Evolutionary conservation across 2,888 invertebrate species (phyloP).

Genomic region (Cantharis rufa): DNA sequence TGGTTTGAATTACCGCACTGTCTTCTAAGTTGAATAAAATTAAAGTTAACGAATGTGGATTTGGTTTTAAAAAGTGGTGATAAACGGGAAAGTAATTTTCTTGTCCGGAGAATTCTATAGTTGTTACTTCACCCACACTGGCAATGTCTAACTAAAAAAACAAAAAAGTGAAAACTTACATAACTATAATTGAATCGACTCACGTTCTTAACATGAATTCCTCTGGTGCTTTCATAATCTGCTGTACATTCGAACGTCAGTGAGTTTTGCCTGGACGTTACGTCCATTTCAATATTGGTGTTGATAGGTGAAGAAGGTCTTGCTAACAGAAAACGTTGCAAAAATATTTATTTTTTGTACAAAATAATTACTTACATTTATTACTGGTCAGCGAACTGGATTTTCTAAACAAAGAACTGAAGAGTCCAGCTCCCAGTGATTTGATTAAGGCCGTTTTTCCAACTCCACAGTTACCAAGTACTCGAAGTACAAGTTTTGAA

Average conservation of each 20-base stretch:
- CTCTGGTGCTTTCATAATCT: slow-evolving; percentile 64
- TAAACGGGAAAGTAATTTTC: slow-evolving; percentile 72
- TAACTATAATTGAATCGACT: slow-evolving; percentile 34
- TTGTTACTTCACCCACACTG: slow-evolving; percentile 66
- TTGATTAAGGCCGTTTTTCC: slow-evolving; percentile 74
- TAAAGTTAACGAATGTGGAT: slow-evolving; percentile 56
- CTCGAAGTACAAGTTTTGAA: slow-evolving; percentile 67
- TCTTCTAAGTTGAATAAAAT: slow-evolving; percentile 71
- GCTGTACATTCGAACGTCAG: slow-evolving; percentile 61
- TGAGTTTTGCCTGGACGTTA: slow-evolving; percentile 63
- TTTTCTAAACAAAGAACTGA: slow-evolving; percentile 67
- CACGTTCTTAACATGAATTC: slow-evolving; percentile 67
- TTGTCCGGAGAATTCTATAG: slow-evolving; percentile 79
- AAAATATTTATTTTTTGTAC: background rate
- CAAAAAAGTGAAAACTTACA: background rate
- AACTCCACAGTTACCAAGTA: slow-evolving; percentile 72
- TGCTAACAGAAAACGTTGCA: slow-evolving; percentile 47
- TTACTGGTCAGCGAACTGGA: slow-evolving; percentile 58
- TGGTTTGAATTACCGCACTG: slow-evolving; percentile 67
- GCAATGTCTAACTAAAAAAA: slow-evolving; percentile 56
- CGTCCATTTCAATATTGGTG: slow-evolving; percentile 63
- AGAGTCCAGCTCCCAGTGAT: slow-evolving; percentile 68
- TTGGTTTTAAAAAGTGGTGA: slow-evolving; percentile 70
- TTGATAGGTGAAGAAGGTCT: slow-evolving; percentile 57
- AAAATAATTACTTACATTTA: slow-evolving; percentile 48